These are phyloP conservation scores for Apotomis capreana DNA, from an alignment of 2,888 invertebrate genomes.

Conservation along the genomic window DNA sequence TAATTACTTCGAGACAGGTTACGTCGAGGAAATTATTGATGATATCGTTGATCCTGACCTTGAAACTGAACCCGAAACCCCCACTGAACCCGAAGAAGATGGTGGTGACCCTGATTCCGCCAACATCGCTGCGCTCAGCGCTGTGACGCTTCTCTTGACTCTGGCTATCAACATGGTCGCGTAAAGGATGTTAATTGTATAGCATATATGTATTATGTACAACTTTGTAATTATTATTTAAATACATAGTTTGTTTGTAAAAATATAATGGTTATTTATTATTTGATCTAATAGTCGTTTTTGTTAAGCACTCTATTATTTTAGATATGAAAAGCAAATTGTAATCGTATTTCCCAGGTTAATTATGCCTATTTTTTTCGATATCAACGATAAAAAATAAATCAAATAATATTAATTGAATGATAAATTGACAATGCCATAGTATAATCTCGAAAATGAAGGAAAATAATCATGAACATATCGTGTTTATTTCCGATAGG, in stretches of 20 bases:
- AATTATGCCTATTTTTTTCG: no score
- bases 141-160: conserved; percentile 59
- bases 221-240: neutral
- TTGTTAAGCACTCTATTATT: no score
- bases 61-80: conserved; percentile 28
- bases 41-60: conserved; percentile 45
- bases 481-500: no score
- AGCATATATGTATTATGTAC: conserved; percentile 11
- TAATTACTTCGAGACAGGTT: conserved; percentile 66
- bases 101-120: conserved; percentile 52
- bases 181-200: conserved; percentile 39
- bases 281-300: no score
- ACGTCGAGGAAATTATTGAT: conserved; percentile 56
- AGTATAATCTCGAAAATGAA: no score
- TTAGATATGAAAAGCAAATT: no score
- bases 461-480: no score
- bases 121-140: conserved; percentile 60
- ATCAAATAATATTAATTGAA: no score
- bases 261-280: neutral
- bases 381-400: no score
- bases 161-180: conserved; percentile 54
- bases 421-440: no score
- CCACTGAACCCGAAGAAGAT: conserved; percentile 22
- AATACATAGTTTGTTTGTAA: neutral
- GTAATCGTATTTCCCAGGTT: no score